Evolutionary conservation across 30 jellyfish, hydroid and myxozoan species (phyloP).

Genomic region (Haliclystus octoradiatus): DNA sequence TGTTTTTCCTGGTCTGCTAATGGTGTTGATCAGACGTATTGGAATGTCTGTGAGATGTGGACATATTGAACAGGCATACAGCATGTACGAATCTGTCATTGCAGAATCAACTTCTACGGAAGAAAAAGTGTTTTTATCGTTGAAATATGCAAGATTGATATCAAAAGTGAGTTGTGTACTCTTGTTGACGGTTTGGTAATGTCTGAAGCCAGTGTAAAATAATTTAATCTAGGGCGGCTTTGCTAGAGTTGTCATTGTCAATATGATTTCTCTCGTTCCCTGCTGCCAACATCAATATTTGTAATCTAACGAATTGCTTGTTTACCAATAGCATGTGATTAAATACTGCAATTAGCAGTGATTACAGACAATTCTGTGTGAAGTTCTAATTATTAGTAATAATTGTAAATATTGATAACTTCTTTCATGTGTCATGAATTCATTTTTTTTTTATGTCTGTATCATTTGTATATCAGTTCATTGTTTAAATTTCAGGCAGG

Average conservation of each 20-base stretch:
- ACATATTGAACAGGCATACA: conserved; percentile 26
- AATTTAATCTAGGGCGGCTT: not conserved
- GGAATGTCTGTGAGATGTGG: conserved; percentile 71
- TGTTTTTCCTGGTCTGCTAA: conserved; percentile 69
- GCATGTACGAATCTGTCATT: conserved; percentile 51
- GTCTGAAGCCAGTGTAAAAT: not conserved
- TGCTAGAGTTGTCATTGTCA: not conserved
- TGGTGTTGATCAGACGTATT: conserved; percentile 65
- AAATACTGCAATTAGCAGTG: no score
- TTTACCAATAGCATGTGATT: no score
- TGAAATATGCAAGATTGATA: conserved; percentile 43
- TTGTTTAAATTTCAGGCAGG: conserved; percentile 34
- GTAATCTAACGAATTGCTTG: no score
- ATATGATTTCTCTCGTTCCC: not conserved
- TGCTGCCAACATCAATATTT: no score
- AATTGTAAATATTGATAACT: no score
- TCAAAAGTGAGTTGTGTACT: conserved; percentile 36
- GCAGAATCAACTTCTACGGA: conserved; percentile 49
- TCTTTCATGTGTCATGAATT: no score
- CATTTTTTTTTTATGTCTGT: no score
- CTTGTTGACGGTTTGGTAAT: not conserved
- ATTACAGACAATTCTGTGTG: no score
- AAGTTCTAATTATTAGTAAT: no score
- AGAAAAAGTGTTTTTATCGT: conserved; percentile 60
- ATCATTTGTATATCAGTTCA: not conserved